A percentile compares a stretch with the other conserved stretches of the same genome.
phyloP scores from a whole-genome alignment of 2,113 vertebrate genomes.

The Rafetus swinhoei region DNA sequence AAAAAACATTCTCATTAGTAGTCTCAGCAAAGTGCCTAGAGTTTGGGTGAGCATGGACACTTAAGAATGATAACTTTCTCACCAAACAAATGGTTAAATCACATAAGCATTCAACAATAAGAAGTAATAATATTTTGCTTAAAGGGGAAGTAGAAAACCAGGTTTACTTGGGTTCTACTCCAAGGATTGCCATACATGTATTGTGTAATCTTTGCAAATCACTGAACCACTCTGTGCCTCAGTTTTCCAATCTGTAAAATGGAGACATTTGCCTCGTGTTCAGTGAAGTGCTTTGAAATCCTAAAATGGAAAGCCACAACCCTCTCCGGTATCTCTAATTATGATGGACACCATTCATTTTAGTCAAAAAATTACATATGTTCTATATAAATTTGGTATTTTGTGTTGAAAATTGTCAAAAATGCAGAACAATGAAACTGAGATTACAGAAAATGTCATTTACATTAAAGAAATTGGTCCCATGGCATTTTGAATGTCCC shows the following conservation, averaged over 20 bases:
- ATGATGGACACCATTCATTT: background rate
- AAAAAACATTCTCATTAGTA: background rate
- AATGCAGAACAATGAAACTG: background rate
- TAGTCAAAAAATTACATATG: background rate
- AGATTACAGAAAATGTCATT: background rate
- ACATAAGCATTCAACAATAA: accelerated
- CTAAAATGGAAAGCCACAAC: background rate
- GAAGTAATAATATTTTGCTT: background rate
- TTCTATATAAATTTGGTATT: background rate
- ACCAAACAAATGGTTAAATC: background rate
- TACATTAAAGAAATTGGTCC: background rate
- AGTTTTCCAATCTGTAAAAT: background rate
- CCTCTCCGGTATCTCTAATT: background rate
- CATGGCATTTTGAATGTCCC: background rate
- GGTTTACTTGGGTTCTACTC: background rate
- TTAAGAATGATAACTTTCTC: background rate
- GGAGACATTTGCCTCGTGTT: background rate
- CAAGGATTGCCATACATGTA: background rate
- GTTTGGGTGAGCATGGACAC: background rate
- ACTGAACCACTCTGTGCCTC: background rate
- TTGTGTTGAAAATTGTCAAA: background rate
- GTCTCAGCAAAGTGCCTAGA: background rate
- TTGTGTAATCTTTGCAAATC: background rate
- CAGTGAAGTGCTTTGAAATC: background rate
- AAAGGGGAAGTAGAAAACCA: background rate